These are phyloP conservation scores for Lepidurus packardi DNA, from an alignment of 1,140 invertebrate genomes.

Conservation along the genomic window DNA sequence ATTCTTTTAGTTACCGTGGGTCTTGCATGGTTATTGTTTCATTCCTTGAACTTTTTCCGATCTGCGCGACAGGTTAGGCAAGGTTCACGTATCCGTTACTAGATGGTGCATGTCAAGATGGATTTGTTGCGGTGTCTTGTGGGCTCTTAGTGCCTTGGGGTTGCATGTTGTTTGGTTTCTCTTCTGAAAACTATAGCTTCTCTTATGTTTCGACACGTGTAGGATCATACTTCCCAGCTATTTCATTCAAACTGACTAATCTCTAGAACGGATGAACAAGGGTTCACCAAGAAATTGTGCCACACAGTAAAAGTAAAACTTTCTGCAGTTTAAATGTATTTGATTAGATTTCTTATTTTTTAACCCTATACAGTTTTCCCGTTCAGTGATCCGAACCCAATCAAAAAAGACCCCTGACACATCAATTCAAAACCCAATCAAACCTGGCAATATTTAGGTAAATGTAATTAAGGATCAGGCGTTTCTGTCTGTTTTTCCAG, in stretches of 20 bases:
- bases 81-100: not conserved
- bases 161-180: not conserved
- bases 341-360: too few relatives aligned
- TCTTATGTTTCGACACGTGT: not conserved
- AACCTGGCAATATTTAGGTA: too few relatives aligned
- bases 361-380: too few relatives aligned
- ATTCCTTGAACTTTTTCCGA: not conserved
- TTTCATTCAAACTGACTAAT: too few relatives aligned
- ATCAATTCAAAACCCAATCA: too few relatives aligned
- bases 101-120: not conserved
- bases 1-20: not conserved
- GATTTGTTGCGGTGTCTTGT: not conserved
- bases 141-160: conserved; percentile 17
- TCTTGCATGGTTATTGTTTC: conserved; percentile 21
- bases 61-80: not conserved
- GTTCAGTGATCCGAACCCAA: too few relatives aligned
- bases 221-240: not conserved
- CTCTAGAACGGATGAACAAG: too few relatives aligned
- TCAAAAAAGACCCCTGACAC: too few relatives aligned
- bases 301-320: too few relatives aligned
- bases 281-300: too few relatives aligned
- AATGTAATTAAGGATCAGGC: not conserved
- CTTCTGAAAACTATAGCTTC: not conserved
- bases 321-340: too few relatives aligned
- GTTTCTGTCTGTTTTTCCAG: not conserved